Evolutionary conservation across 2,888 invertebrate genomes (phyloP).

Genomic region (Callinectes sapidus): DNA sequence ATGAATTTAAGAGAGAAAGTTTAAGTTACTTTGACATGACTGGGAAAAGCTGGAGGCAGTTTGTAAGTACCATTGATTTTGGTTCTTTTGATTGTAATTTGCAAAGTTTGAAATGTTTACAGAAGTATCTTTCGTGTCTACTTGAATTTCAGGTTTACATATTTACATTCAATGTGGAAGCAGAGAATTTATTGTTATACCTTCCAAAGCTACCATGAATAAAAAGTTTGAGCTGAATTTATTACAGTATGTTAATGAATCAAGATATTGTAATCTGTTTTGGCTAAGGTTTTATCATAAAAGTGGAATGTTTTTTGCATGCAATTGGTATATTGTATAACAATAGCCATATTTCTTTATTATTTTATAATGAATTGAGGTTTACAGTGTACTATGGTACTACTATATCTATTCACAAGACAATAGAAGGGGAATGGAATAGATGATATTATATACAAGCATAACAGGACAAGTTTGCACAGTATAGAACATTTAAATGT

Average conservation of each 20-base stretch:
- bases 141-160: not conserved
- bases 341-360: not conserved
- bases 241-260: not conserved
- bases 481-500: not conserved
- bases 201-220: not conserved
- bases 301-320: conserved; percentile 12
- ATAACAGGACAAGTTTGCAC: conserved; percentile 69
- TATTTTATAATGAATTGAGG: not conserved
- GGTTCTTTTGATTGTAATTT: not conserved
- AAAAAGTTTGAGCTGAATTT: not conserved
- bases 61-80: conserved; percentile 5
- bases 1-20: not conserved
- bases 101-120: not conserved
- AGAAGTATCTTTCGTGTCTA: not conserved
- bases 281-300: not conserved
- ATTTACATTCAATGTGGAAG: not conserved
- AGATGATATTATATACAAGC: not conserved
- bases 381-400: not conserved
- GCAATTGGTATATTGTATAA: not conserved
- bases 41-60: not conserved
- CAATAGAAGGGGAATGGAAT: not conserved
- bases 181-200: not conserved
- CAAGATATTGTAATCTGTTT: not conserved
- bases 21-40: not conserved
- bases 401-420: not conserved